phyloP scores from a whole-genome alignment of 2,888 invertebrate species.

The Andrena camellia region DNA sequence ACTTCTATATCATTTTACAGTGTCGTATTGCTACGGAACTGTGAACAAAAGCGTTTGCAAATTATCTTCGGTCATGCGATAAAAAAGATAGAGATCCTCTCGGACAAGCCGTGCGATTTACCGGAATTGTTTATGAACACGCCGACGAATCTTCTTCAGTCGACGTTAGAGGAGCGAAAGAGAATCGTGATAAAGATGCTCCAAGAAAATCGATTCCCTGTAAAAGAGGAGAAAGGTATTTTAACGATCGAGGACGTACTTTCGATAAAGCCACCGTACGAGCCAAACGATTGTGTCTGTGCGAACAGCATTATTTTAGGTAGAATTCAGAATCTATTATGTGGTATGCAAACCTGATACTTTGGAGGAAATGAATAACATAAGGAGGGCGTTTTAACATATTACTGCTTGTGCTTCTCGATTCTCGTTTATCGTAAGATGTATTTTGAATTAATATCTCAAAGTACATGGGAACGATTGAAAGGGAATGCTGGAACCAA shows the following conservation, averaged over 20 bases:
- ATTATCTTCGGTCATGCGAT: constrained; percentile 80
- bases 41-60: constrained; percentile 72
- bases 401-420: background rate
- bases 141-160: constrained; percentile 52
- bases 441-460: background rate
- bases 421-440: background rate
- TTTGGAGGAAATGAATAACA: background rate
- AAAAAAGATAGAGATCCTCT: constrained; percentile 74
- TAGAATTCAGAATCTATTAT: constrained; percentile 75
- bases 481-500: background rate
- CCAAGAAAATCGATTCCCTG: constrained; percentile 78
- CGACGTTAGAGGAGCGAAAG: constrained; percentile 70
- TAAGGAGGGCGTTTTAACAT: background rate
- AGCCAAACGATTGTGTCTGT: constrained; percentile 77
- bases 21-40: constrained; percentile 76
- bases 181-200: constrained; percentile 73
- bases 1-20: constrained; percentile 68
- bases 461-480: too few species aligned
- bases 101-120: constrained; percentile 61
- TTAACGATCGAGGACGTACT: constrained; percentile 78
- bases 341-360: constrained; percentile 17
- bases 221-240: constrained; percentile 76
- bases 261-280: constrained; percentile 81
- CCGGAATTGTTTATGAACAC: constrained; percentile 77
- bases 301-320: constrained; percentile 79